Evolutionary conservation across 23 tunicate species (phyloP).

Genomic region (Diplosoma virens): DNA sequence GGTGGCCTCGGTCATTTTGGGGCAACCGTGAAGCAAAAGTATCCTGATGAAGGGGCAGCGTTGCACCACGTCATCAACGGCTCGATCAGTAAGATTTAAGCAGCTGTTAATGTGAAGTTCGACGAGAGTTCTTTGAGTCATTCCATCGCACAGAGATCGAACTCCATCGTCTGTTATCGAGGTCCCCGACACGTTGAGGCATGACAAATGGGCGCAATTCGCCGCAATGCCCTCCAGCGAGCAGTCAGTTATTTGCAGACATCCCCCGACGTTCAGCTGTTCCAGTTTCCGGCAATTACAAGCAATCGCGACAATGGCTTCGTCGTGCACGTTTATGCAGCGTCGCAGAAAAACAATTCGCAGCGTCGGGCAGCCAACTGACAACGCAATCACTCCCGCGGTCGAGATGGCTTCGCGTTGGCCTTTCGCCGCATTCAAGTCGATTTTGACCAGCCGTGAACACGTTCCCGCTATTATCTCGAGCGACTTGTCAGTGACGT

Average conservation of each 20-base stretch:
- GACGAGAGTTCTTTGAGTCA: slow-evolving; percentile 1
- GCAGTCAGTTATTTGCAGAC: slow-evolving; percentile 41
- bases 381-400: slow-evolving; percentile 36
- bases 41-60: slow-evolving; percentile 42
- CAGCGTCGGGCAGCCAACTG: slow-evolving; percentile 42
- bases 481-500: slow-evolving; percentile 35
- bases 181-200: slow-evolving; percentile 58
- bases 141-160: slow-evolving; percentile 27
- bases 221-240: slow-evolving; percentile 43
- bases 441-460: slow-evolving; percentile 45
- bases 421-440: slow-evolving; percentile 64
- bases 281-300: slow-evolving; percentile 36
- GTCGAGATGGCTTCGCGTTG: slow-evolving; percentile 26
- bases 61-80: slow-evolving; percentile 34
- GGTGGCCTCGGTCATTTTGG: slow-evolving; percentile 46
- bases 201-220: slow-evolving; percentile 22
- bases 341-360: slow-evolving; percentile 53
- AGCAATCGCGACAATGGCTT: slow-evolving; percentile 37
- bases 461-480: slow-evolving; percentile 31
- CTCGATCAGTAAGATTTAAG: slow-evolving; percentile 40
- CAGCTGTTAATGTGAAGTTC: slow-evolving; percentile 75
- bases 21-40: slow-evolving; percentile 68
- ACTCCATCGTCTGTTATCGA: slow-evolving; percentile 67
- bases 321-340: slow-evolving; percentile 40
- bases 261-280: slow-evolving; percentile 65